These are phyloP conservation scores for Cossypha heuglini DNA, from an alignment of 2,797 vertebrate genomes.

Conservation along the genomic window DNA sequence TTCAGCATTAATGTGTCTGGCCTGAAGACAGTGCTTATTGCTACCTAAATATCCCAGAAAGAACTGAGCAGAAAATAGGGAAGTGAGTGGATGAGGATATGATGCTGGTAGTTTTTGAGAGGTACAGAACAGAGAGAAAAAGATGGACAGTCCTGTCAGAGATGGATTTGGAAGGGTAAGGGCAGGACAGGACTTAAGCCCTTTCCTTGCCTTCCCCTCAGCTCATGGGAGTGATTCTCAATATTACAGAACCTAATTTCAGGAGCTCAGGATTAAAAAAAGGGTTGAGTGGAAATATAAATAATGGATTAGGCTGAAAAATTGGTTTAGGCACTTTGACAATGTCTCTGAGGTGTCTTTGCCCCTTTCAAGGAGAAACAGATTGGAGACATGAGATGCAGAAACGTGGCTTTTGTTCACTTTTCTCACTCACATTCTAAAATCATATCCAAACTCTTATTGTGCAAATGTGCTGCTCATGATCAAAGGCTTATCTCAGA, in stretches of 20 bases:
- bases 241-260: neutral
- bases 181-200: neutral
- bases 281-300: neutral
- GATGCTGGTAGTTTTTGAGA: neutral
- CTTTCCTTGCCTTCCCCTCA: neutral
- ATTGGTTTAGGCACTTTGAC: conserved; percentile 10
- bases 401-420: conserved; percentile 8
- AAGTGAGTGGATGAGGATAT: neutral
- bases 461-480: conserved; percentile 39
- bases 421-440: conserved; percentile 4
- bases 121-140: neutral
- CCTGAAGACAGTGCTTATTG: neutral
- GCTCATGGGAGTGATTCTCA: neutral
- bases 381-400: conserved; percentile 8
- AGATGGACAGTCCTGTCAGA: neutral
- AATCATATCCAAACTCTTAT: neutral
- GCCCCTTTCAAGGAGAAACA: conserved; percentile 6
- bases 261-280: neutral
- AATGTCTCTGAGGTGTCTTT: neutral
- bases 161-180: neutral
- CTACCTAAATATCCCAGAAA: neutral
- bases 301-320: conserved; percentile 31
- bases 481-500: conserved; percentile 22
- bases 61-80: neutral
- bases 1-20: neutral